phyloP scores from a whole-genome alignment of 2,113 vertebrate genomes.

The Burhinus bistriatus region DNA sequence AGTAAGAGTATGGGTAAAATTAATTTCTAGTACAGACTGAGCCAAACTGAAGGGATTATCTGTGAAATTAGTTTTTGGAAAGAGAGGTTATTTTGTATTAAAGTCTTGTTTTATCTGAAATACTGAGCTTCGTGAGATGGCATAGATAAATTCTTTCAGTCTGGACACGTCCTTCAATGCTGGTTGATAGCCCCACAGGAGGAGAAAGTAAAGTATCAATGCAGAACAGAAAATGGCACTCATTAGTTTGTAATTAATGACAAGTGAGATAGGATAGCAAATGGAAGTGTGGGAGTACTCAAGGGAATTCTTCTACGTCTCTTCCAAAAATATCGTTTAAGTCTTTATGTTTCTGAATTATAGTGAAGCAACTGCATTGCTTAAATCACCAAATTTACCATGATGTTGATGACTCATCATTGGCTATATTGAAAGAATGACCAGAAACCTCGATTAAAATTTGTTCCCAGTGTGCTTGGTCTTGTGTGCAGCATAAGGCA shows the following conservation, averaged over 20 bases:
- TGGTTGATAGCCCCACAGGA: slow-evolving; percentile 29
- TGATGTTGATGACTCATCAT: background rate
- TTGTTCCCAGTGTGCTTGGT: background rate
- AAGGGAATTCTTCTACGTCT: slow-evolving; percentile 14
- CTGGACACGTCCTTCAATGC: background rate
- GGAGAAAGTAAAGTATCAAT: slow-evolving; percentile 36
- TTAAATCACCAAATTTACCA: slow-evolving; percentile 20
- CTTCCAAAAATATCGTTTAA: slow-evolving; percentile 2
- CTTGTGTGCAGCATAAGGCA: background rate
- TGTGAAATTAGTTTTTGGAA: slow-evolving; percentile 16
- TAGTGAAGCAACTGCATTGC: background rate
- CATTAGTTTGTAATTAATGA: slow-evolving; percentile 59
- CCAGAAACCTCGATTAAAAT: background rate
- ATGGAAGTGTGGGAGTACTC: slow-evolving; percentile 40
- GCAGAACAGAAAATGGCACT: slow-evolving; percentile 41
- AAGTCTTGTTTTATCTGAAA: slow-evolving; percentile 28
- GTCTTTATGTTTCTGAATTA: slow-evolving; percentile 1
- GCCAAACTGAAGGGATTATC: background rate
- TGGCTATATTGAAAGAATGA: background rate
- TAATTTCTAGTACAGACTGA: background rate
- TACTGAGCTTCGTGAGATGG: background rate
- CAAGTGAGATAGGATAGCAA: slow-evolving; percentile 56
- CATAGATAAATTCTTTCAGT: slow-evolving; percentile 32
- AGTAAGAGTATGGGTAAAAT: background rate
- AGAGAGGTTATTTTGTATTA: background rate